phyloP scores from a whole-genome alignment of 2,113 vertebrate genomes.

The Serinus canaria region DNA sequence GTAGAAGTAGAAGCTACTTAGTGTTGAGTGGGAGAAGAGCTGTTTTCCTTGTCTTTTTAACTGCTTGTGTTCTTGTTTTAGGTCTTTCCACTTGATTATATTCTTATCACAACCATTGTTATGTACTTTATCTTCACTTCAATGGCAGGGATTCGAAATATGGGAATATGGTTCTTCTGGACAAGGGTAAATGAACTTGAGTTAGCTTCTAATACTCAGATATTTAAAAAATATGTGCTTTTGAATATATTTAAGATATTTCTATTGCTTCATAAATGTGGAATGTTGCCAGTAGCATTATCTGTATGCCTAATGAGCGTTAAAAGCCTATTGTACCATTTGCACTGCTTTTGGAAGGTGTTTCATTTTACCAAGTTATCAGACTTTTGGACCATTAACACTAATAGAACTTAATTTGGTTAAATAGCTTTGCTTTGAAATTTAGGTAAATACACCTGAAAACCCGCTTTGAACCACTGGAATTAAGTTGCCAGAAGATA shows the following conservation, averaged over 20 bases:
- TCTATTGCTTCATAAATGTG: not conserved
- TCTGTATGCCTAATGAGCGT: not conserved
- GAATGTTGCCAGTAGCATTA: not conserved
- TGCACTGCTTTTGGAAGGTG: not conserved
- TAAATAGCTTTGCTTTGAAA: not conserved
- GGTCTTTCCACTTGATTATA: conserved; percentile 97
- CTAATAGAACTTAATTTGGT: not conserved
- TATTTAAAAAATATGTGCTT: not conserved
- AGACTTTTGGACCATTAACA: not conserved
- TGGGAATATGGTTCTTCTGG: conserved; percentile 99
- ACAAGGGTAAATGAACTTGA: conserved; percentile 80
- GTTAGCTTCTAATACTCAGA: not conserved
- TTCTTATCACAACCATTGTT: conserved; percentile 94
- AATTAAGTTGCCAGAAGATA: not conserved
- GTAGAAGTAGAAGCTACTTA: not conserved
- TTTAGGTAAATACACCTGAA: not conserved
- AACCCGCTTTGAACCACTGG: not conserved
- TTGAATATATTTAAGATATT: not conserved
- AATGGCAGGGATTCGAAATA: conserved; percentile 97
- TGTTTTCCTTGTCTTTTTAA: not conserved
- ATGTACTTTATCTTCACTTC: conserved; percentile 98
- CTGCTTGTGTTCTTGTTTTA: conserved; percentile 46
- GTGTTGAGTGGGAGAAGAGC: not conserved
- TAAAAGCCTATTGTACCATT: not conserved
- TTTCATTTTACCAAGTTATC: not conserved